Conservation (phyloP, 2,113 vertebrate genomes). For the Poeciliopsis turrubarensis region DNA sequence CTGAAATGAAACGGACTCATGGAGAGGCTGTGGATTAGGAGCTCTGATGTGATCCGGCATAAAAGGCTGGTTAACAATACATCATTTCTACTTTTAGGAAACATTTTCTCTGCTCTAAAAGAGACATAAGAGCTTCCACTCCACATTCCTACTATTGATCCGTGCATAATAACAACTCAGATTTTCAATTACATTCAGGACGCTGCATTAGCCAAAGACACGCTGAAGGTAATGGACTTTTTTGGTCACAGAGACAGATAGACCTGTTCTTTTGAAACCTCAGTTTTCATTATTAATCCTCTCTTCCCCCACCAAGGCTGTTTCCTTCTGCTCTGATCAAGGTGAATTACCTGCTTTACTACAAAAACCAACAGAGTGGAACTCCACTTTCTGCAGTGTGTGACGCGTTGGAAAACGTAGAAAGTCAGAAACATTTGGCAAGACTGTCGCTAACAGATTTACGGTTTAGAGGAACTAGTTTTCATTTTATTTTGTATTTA, state of each 20-base stretch:
- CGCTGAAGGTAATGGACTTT: constrained; percentile 78
- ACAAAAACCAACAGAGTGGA: constrained; percentile 36
- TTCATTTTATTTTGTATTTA: no score
- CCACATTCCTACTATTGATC: constrained; percentile 44
- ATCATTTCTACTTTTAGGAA: constrained; percentile 20
- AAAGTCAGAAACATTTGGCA: no score
- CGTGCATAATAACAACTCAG: constrained; percentile 46
- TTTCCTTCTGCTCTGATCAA: constrained; percentile 62
- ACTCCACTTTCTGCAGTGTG: neutral
- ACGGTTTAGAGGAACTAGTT: no score
- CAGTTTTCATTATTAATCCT: constrained; percentile 77
- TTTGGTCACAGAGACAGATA: constrained; percentile 69
- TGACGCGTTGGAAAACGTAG: neutral
- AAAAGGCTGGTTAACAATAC: neutral
- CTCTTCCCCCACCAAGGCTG: constrained; percentile 38
- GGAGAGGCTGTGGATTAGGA: neutral
- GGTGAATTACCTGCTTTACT: constrained; percentile 73
- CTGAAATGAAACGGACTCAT: constrained; percentile 12
- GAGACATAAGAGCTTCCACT: constrained; percentile 22
- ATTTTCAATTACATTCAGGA: constrained; percentile 76
- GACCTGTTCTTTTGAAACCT: constrained; percentile 62
- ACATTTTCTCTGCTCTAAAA: constrained; percentile 44
- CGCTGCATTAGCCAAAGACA: constrained; percentile 69
- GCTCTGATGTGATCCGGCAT: neutral
- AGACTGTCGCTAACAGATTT: no score